Evolutionary conservation across 2,797 vertebrate genomes (phyloP), one percentile per base, ranked within the genome.

Genomic region (Tapera naevia): DNA sequence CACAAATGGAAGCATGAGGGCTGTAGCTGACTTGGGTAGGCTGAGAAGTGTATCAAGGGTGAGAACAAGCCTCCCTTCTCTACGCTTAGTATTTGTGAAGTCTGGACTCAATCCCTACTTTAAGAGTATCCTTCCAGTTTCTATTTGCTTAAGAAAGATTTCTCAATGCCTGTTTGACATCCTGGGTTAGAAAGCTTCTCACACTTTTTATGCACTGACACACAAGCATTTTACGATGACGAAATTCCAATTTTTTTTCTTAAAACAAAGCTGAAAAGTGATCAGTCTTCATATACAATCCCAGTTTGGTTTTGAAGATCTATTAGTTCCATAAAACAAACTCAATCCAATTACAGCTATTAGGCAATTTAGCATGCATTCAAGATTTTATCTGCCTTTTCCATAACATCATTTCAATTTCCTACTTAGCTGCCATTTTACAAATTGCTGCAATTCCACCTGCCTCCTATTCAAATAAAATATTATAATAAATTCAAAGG

Each of bases 401-500:
- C 14, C 56, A 84, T 62, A 88, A 80, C 69, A 81, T 66, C 30
- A 35, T 43, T 91, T 91, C 67, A 41, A 76, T 88, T 95, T 91
- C 65, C 71, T 73, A 64, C 50, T 84, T 90, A 54, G 65, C 41
- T 91, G 69, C 54, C 81, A 87, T 91, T 93, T 93, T 58, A 89
- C 23, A 93, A 91, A 91, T 86, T 80, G 57, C 74, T 71, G 45
- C 89, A 94, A 94, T 86, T 94, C 80, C 35, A 95, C 74, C 53
- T 94, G 86, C 85, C 56, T 67, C 46, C 53, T 81, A 50, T 71
- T 64, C 4, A 10, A 43, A 43, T 33, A 56, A 58, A 32, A 39
- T 2, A 65, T n/a, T 70, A 30, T 35, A 51, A 83, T 46, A 75
- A 91, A 92, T 92, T 92, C 82, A 76, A 92, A 91, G 57, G 53